phyloP scores from a whole-genome alignment of 2,113 vertebrate species.

The Nothoprocta perdicaria region DNA sequence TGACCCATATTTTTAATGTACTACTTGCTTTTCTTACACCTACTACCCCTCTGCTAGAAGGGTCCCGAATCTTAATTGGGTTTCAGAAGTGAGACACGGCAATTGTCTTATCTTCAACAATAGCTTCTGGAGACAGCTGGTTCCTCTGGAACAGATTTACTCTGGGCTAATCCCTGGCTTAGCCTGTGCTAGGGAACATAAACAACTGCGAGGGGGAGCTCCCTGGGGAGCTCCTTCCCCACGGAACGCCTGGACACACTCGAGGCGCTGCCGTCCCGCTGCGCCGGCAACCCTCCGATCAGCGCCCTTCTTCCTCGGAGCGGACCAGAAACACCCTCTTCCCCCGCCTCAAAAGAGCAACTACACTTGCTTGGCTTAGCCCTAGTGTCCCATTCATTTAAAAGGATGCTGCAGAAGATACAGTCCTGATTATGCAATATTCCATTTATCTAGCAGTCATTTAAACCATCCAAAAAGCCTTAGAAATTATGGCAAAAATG shows the following conservation, averaged over 20 bases:
- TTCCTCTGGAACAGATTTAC: not conserved
- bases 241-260: not conserved
- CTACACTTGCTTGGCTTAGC: not conserved
- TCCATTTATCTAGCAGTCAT: not conserved
- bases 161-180: constrained; percentile 19
- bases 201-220: not conserved
- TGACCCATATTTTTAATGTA: not conserved
- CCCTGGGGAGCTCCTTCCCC: not conserved
- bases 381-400: not conserved
- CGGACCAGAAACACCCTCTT: not conserved
- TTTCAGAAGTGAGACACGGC: not conserved
- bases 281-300: not conserved
- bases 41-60: not conserved
- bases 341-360: not conserved
- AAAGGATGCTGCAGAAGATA: not conserved
- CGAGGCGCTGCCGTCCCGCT: not conserved
- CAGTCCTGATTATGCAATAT: not conserved
- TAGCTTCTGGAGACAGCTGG: constrained; percentile 42
- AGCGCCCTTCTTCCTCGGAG: too few species aligned
- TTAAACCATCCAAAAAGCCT: not conserved
- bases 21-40: not conserved
- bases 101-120: not conserved
- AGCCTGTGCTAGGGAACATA: not conserved
- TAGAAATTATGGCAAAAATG: not conserved
- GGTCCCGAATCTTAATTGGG: not conserved